Conservation (phyloP, 2,888 invertebrate genomes). For the Drosophila putrida region DNA sequence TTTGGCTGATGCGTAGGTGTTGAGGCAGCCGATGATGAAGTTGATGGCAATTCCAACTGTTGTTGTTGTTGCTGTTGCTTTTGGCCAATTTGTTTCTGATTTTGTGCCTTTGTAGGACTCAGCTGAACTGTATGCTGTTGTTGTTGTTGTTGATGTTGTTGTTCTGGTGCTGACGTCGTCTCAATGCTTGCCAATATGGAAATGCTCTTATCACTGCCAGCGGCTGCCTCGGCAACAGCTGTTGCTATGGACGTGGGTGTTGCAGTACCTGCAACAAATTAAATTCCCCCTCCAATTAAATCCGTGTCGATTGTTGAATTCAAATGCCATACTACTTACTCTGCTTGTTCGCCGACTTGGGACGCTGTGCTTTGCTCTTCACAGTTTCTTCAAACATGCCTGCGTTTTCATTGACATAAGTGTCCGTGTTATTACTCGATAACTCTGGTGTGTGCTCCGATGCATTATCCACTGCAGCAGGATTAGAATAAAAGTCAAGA, state of each 20-base stretch:
- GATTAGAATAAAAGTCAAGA: not conserved
- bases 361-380: conserved; percentile 54
- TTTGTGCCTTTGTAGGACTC: conserved; percentile 24
- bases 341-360: conserved; percentile 73
- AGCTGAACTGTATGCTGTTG: conserved; percentile 28
- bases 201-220: conserved; percentile 29
- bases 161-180: conserved; percentile 20
- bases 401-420: conserved; percentile 15
- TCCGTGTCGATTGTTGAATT: not conserved
- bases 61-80: conserved; percentile 35
- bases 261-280: conserved; percentile 55
- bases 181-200: conserved; percentile 50
- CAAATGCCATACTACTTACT: conserved; percentile 40
- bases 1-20: conserved; percentile 72
- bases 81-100: conserved; percentile 9
- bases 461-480: conserved; percentile 56
- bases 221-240: conserved; percentile 66
- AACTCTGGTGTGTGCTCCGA: conserved; percentile 43
- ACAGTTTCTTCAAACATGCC: conserved; percentile 44
- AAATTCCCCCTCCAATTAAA: not conserved
- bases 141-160: conserved; percentile 1
- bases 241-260: conserved; percentile 72
- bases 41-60: conserved; percentile 28
- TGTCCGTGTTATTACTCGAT: conserved; percentile 6
- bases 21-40: conserved; percentile 73